phyloP scores from a whole-genome alignment of 2,113 vertebrate genomes.

The Bostrychus sinensis region DNA sequence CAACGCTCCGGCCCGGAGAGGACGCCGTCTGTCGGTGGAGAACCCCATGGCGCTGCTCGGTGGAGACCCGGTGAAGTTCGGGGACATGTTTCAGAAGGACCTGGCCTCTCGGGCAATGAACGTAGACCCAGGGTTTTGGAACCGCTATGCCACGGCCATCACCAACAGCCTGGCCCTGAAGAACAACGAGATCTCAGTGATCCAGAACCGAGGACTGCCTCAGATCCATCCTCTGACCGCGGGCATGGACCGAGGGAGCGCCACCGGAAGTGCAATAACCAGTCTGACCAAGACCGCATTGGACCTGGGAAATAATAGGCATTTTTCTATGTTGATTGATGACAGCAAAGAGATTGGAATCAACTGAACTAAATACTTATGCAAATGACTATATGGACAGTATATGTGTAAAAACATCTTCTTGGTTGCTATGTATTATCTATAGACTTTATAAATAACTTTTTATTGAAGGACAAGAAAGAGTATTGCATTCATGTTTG shows the following conservation, averaged over 20 bases:
- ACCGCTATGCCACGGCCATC: conserved; percentile 94
- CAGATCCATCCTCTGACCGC: conserved; percentile 88
- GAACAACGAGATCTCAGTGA: conserved; percentile 99
- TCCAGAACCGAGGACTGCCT: conserved; percentile 92
- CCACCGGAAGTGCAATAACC: conserved; percentile 81
- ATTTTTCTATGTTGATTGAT: conserved; percentile 94
- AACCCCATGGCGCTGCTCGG: conserved; percentile 95
- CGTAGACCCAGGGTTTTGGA: conserved; percentile 95
- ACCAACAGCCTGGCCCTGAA: conserved; percentile 94
- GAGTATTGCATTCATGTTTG: conserved; percentile 49
- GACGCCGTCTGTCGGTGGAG: conserved; percentile 93
- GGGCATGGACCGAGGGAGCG: conserved; percentile 86
- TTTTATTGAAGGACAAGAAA: conserved; percentile 58
- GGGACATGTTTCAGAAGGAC: conserved; percentile 97
- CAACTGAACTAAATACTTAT: conserved; percentile 82
- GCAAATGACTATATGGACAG: conserved; percentile 74
- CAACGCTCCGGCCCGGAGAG: conserved; percentile 91
- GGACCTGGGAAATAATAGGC: conserved; percentile 86
- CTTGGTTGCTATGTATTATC: conserved; percentile 66
- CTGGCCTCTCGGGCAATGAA: conserved; percentile 93
- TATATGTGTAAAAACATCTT: conserved; percentile 68
- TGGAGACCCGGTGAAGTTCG: conserved; percentile 91
- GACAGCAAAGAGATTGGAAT: conserved; percentile 98
- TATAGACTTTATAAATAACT: conserved; percentile 53
- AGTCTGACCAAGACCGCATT: conserved; percentile 87